Evolutionary conservation across 92 coral and sea anemone species (phyloP), one percentile per base, ranked within the genome.

Genomic region (Palythoa caribaeorum): DNA sequence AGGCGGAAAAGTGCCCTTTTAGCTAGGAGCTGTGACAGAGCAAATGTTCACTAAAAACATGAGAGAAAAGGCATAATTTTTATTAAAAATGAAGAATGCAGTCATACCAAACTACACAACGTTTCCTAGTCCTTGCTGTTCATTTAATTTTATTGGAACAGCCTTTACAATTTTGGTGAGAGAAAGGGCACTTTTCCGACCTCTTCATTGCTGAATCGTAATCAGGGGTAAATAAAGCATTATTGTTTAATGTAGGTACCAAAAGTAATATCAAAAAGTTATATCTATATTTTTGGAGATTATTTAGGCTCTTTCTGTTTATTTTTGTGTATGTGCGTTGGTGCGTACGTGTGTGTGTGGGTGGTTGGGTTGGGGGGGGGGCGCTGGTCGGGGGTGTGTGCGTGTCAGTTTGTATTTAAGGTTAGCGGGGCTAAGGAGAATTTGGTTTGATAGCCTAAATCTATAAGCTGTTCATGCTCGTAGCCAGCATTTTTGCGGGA

Each of bases 131-230:
- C 47, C 44, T 19, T 69, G 47, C n/a, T 69, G 74, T 21, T 39
- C 47, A 69, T 69, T 69, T 69, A 38, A 69, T 69, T 68, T 17
- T 69, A 7, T 35, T 15, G 14, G 8, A 35, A 69, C 3, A 69
- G 74, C 44, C 9, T 69, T 36, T 38, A 20, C 19, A 35, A 21
- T 35, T 69, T 68, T 5, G 73, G 13, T 6, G 73, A 68, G 39
- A 68, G 36, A 66, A 44, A 54, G 62, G 62, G 76, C 76, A 71
- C 77, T 72, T 72, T 72, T 39, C 52, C 77, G 77, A 72, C 53
- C 38, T 72, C 47, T 72, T 72, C 77, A 72, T 37, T 39, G 53
- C 77, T 39, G 52, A 72, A 39, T 72, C 52, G n/a, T 47, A 72
- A 16, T 72, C 51, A 72, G 77, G 77, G 77, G n/a, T 72, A 72